Evolutionary conservation across 2,888 invertebrate species (phyloP), one percentile per base, ranked within the genome.

Genomic region (Xanthorhoe designata): DNA sequence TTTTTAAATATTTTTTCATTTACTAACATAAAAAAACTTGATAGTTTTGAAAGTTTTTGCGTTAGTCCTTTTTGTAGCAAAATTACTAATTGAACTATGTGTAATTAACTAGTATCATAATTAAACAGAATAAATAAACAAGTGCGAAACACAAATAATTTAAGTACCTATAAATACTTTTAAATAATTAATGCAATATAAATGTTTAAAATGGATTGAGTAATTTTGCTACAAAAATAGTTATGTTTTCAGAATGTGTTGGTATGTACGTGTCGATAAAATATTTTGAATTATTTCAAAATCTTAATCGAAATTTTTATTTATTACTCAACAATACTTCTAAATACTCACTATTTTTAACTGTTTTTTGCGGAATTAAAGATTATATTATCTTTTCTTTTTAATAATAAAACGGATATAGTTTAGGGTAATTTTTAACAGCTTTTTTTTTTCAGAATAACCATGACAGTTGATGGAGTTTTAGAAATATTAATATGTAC

Each of bases 1-100:
- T 85, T 88, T 84, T 83, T 79, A 75, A 75, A 68, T 77, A 65
- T 77, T 79, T 75, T 79, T 78, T 74, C 80, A 72, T 69, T 80
- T 69, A 68, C 73, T 72, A 75, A 72, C 72, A 74, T 68, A 72
- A 75, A 76, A 72, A 62, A 74, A 71, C 74, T 69, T 74, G 70
- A 67, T 56, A 54, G n/a, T 51, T 45, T 57, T 50, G 42, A 64
- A 70, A 67, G 66, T 64, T 52, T 69, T 68, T 55, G 42, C 24
- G 60, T 51, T 57, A 54, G 57, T 18, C 10, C 9, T 42, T 5
- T 38, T 29, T 5, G 61, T 65, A 35, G 61, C 68, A 62, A 68
- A 63, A 59, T 38, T 52, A 59, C 59, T 32, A 13, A 47, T 15
- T 17, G 7, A 50, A 15, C 7, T 42, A 3, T 13, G 38, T 10